Conservation (phyloP, 2,888 invertebrate genomes). For the Tinea trinotella region DNA sequence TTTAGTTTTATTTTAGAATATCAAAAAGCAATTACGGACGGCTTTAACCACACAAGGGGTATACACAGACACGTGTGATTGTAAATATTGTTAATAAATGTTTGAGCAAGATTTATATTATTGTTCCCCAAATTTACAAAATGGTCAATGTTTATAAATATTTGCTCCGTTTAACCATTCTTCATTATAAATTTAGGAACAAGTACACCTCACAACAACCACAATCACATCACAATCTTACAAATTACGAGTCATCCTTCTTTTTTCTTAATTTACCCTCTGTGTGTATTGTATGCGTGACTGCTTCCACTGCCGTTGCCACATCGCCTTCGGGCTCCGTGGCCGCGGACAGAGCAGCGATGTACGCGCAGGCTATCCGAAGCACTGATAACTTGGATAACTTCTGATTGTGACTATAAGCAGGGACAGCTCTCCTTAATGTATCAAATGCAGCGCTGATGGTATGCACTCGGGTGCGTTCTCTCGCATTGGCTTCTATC, state of each 20-base stretch:
- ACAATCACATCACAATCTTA: background rate
- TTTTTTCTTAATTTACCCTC: slow-evolving; percentile 91
- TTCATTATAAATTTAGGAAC: no score
- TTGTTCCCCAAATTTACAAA: no score
- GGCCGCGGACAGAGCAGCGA: slow-evolving; percentile 87
- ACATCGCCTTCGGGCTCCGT: slow-evolving; percentile 77
- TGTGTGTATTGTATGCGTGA: slow-evolving; percentile 93
- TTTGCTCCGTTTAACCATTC: no score
- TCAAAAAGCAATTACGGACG: slow-evolving; percentile 1
- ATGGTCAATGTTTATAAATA: no score
- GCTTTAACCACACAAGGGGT: background rate
- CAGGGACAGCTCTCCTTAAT: slow-evolving; percentile 85
- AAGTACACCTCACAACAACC: no score
- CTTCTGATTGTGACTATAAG: slow-evolving; percentile 94
- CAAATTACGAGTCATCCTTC: slow-evolving; percentile 77
- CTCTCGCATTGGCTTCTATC: slow-evolving; percentile 95
- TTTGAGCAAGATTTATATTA: background rate
- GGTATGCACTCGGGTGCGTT: slow-evolving; percentile 93
- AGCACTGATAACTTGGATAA: slow-evolving; percentile 93
- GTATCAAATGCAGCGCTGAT: slow-evolving; percentile 97
- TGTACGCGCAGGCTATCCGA: slow-evolving; percentile 94
- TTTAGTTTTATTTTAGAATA: background rate
- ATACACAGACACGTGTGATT: background rate
- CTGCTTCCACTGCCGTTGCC: slow-evolving; percentile 84
- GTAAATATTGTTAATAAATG: background rate